phyloP scores from a whole-genome alignment of 2,888 invertebrate genomes.

The Diogma glabrata region DNA sequence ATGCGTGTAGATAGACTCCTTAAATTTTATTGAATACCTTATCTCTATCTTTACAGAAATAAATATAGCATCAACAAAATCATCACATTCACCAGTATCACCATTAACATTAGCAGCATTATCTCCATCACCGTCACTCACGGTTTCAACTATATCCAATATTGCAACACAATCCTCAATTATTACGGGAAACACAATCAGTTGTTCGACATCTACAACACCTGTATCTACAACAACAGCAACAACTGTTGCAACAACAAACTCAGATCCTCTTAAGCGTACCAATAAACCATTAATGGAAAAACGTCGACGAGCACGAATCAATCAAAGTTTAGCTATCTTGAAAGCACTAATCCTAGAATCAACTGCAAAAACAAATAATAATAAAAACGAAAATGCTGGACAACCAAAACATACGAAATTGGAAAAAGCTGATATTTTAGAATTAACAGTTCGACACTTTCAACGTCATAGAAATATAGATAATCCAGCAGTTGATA shows the following conservation, averaged over 20 bases:
- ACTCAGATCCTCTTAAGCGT: conserved; percentile 35
- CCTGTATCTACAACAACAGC: conserved; percentile 19
- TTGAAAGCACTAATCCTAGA: conserved; percentile 60
- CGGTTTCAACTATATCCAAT: no score
- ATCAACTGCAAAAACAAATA: conserved; percentile 48
- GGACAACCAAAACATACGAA: conserved; percentile 63
- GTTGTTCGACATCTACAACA: conserved; percentile 14
- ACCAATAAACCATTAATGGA: conserved; percentile 71
- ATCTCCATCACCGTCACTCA: no score
- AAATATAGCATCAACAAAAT: no score
- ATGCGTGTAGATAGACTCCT: no score
- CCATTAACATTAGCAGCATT: no score
- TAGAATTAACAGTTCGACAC: conserved; percentile 73
- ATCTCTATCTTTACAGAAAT: no score
- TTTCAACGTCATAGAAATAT: conserved; percentile 61
- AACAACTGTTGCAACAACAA: conserved; percentile 11
- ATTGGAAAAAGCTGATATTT: conserved; percentile 68
- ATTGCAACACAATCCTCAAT: not conserved
- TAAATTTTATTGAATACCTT: no score
- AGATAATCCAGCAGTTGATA: conserved; percentile 42
- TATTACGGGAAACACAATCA: not conserved
- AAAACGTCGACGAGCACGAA: conserved; percentile 58
- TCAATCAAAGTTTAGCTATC: conserved; percentile 62
- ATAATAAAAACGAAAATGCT: conserved; percentile 32
- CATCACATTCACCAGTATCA: no score